These are phyloP conservation scores for Arremon aurantiirostris DNA, from an alignment of 2,797 vertebrate genomes.

Conservation along the genomic window DNA sequence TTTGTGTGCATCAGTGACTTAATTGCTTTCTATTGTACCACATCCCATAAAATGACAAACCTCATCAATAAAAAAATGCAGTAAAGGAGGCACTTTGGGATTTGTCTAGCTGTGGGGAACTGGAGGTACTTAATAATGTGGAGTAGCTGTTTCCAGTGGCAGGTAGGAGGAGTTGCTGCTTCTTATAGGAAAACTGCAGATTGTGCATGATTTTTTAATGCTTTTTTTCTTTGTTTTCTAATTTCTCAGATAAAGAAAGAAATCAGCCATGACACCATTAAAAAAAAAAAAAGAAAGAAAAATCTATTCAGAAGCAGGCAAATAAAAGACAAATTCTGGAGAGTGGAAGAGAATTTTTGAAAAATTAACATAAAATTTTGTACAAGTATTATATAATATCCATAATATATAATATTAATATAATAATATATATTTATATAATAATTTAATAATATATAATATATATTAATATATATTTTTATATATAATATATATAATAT, in stretches of 20 bases:
- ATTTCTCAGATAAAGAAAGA: neutral
- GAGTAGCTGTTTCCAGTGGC: neutral
- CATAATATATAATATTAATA: too few relatives aligned
- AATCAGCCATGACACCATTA: neutral
- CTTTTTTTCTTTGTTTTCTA: neutral
- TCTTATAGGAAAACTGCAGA: neutral
- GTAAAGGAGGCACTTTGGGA: conserved; percentile 24
- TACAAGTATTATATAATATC: too few relatives aligned
- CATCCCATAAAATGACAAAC: conserved; percentile 61
- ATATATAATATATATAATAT: too few relatives aligned
- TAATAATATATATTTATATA: too few relatives aligned
- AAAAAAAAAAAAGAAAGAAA: neutral
- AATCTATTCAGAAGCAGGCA: neutral
- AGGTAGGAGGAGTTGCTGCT: conserved; percentile 15
- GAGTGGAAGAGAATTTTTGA: neutral
- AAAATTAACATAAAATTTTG: neutral
- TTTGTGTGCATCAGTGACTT: conserved; percentile 62
- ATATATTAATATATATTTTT: too few relatives aligned
- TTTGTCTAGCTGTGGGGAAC: conserved; percentile 30
- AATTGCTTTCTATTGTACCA: conserved; percentile 58
- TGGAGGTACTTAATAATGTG: conserved; percentile 22
- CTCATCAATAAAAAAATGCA: conserved; percentile 55
- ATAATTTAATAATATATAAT: too few relatives aligned
- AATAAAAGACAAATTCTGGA: neutral
- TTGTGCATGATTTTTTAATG: neutral